These are phyloP conservation scores for Xyrichtys novacula DNA, from an alignment of 2,797 vertebrate genomes.

Conservation along the genomic window DNA sequence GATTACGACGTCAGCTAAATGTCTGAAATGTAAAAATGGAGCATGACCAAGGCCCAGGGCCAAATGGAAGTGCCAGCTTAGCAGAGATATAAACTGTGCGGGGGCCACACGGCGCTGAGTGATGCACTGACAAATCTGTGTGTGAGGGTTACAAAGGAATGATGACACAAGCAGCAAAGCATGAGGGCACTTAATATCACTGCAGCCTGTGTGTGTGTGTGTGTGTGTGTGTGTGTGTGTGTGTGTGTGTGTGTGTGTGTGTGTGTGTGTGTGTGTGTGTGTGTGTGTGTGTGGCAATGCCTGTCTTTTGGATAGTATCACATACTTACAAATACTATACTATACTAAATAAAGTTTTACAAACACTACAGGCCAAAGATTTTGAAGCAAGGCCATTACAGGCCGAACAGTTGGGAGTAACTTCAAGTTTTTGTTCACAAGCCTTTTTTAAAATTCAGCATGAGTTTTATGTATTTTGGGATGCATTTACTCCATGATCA, in stretches of 20 bases:
- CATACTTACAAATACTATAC: too few relatives aligned
- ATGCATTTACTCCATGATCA: too few relatives aligned
- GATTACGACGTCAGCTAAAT: slow-evolving; percentile 31
- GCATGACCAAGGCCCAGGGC: slow-evolving; percentile 32
- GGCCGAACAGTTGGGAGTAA: too few relatives aligned
- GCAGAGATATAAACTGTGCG: slow-evolving; percentile 70
- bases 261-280: neutral
- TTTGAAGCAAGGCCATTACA: too few relatives aligned
- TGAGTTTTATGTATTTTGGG: too few relatives aligned
- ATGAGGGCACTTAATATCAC: slow-evolving; percentile 78
- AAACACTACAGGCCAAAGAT: too few relatives aligned
- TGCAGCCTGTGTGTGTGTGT: slow-evolving; percentile 17
- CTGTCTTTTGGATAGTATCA: too few relatives aligned
- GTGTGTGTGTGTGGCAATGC: neutral
- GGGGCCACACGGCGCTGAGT: slow-evolving; percentile 64
- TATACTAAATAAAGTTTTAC: too few relatives aligned
- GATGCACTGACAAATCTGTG: slow-evolving; percentile 77
- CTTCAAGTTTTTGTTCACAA: too few relatives aligned
- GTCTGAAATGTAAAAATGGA: slow-evolving; percentile 43
- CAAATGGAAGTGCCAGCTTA: slow-evolving; percentile 67
- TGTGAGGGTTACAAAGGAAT: slow-evolving; percentile 55
- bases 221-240: slow-evolving; percentile 31
- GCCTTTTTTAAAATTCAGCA: too few relatives aligned
- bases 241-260: slow-evolving; percentile 17
- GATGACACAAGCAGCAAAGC: slow-evolving; percentile 77